Evolutionary conservation across 2,797 vertebrate species (phyloP).

Genomic region (Myotis planiceps): DNA sequence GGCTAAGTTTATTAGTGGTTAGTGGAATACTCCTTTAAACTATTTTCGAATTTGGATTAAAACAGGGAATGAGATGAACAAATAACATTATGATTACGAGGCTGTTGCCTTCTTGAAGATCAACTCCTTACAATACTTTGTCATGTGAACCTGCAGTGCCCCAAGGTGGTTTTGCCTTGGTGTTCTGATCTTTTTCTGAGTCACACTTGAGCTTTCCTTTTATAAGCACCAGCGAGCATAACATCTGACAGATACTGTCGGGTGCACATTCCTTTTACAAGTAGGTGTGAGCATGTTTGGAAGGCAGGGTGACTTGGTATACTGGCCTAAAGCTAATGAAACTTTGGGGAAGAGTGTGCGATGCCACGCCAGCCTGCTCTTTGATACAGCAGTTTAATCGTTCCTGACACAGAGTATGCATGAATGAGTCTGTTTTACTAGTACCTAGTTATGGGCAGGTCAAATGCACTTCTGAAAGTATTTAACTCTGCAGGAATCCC

Average conservation of each 20-base stretch:
- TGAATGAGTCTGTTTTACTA: neutral
- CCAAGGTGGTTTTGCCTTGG: conserved; percentile 18
- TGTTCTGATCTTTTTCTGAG: conserved; percentile 54
- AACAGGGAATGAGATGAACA: neutral
- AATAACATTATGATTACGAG: neutral
- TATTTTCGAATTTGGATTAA: conserved; percentile 31
- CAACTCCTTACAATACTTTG: conserved; percentile 9
- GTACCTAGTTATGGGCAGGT: neutral
- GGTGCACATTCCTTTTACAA: neutral
- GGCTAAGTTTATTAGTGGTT: neutral
- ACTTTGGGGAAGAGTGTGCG: neutral
- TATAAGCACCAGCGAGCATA: neutral
- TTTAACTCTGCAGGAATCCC: neutral
- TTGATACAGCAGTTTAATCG: neutral
- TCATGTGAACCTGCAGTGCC: conserved; percentile 3
- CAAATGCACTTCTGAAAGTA: neutral
- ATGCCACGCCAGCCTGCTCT: neutral
- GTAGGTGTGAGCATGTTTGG: conserved; percentile 3
- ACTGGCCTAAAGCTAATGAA: neutral
- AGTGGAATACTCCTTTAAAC: conserved; percentile 4
- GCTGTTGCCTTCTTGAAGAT: conserved; percentile 29
- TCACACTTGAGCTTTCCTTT: conserved; percentile 51
- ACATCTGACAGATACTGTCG: conserved; percentile 42
- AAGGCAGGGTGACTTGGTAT: conserved; percentile 1
- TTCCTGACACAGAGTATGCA: neutral